Percentiles rank a stretch among this genome's conserved stretches.
Evolutionary conservation across 2,888 invertebrate species (phyloP).

Genomic region (Sericinus montela): DNA sequence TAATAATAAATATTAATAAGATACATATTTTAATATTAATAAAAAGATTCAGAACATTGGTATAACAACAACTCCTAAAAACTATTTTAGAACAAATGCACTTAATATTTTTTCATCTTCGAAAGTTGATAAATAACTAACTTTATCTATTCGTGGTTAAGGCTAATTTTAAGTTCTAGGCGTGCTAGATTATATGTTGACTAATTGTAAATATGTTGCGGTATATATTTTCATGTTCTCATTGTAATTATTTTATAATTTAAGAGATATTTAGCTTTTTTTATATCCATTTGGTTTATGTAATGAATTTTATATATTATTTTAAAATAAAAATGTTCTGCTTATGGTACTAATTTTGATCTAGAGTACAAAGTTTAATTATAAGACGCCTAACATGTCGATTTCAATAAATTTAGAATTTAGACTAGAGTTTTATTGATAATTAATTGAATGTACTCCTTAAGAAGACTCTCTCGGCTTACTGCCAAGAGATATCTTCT

Average conservation of each 20-base stretch:
- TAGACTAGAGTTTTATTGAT: slow-evolving; percentile 7
- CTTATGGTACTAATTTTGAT: not conserved
- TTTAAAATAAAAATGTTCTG: no score
- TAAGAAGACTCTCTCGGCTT: no score
- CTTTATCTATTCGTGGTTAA: not conserved
- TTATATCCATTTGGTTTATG: not conserved
- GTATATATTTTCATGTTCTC: not conserved
- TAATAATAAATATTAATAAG: no score
- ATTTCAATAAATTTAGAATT: slow-evolving; percentile 10
- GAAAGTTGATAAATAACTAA: no score
- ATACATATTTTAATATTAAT: no score
- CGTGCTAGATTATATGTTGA: slow-evolving; percentile 6
- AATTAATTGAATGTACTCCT: no score
- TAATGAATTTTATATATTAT: not conserved
- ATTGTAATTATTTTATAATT: not conserved
- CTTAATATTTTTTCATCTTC: no score
- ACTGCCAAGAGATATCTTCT: no score
- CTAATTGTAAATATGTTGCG: slow-evolving; percentile 14
- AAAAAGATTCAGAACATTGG: no score
- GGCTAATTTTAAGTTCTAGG: not conserved
- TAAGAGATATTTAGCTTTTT: not conserved
- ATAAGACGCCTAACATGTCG: not conserved
- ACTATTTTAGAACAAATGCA: no score
- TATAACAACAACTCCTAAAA: no score
- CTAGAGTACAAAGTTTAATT: slow-evolving; percentile 15